A percentile compares a stretch with the other conserved stretches of the same genome.
Evolutionary conservation across 2,888 invertebrate genomes (phyloP).

Genomic region (Matsumyia berberina): DNA sequence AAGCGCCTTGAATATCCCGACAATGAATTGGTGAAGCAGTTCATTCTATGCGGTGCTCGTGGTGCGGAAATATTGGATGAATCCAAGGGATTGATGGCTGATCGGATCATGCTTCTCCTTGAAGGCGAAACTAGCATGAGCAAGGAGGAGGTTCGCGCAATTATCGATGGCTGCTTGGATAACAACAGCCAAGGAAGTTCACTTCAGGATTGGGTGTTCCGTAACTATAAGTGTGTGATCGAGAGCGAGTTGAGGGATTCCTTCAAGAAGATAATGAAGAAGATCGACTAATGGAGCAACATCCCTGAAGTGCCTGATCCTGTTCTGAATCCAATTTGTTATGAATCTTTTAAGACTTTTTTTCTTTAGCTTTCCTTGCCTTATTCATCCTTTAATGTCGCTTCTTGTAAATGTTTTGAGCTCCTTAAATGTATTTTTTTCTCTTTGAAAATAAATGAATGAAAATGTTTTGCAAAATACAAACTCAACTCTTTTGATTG

Average conservation of each 20-base stretch:
- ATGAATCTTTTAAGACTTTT: background rate
- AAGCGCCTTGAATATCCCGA: conserved; percentile 44
- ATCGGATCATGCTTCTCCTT: conserved; percentile 34
- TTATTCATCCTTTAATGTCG: background rate
- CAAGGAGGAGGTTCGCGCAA: conserved; percentile 16
- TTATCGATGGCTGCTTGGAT: conserved; percentile 47
- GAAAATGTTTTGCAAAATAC: background rate
- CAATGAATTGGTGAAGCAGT: conserved; percentile 21
- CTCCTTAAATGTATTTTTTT: background rate
- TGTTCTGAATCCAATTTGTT: no score
- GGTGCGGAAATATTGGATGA: conserved; percentile 52
- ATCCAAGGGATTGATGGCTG: conserved; percentile 27
- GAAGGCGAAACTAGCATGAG: conserved; percentile 3
- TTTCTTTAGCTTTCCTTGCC: background rate
- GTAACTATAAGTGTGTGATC: conserved; percentile 35
- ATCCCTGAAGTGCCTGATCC: background rate
- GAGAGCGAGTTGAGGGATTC: conserved; percentile 10
- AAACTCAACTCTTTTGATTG: background rate
- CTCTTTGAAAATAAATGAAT: background rate
- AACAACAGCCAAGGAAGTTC: conserved; percentile 44
- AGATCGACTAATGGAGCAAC: conserved; percentile 24
- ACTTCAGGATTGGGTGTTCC: conserved; percentile 47
- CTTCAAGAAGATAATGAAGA: conserved; percentile 29
- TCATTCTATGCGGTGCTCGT: conserved; percentile 54
- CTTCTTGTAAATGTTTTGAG: background rate